Conservation (phyloP, 2,113 vertebrate genomes). For the Petroica traversi region DNA sequence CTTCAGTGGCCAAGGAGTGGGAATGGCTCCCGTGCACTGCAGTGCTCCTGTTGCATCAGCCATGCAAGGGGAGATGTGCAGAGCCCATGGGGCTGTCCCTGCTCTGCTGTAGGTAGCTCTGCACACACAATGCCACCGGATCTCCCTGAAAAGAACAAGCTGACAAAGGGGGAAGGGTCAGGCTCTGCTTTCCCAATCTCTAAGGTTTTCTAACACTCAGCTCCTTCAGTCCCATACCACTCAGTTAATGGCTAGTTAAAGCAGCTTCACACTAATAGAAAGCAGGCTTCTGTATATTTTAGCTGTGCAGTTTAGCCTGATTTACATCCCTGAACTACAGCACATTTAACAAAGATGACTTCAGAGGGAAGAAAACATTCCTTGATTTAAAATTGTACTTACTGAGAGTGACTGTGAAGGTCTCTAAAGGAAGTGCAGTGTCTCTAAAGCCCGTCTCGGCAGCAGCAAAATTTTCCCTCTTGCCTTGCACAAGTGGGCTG, state of each 20-base stretch:
- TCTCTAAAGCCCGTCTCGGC: not conserved
- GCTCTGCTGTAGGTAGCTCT: constrained; percentile 9
- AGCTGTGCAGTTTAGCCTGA: not conserved
- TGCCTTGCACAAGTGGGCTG: not conserved
- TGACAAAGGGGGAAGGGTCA: not conserved
- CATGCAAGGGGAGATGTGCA: not conserved
- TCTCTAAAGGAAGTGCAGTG: not conserved
- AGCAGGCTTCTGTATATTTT: not conserved
- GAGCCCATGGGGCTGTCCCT: not conserved
- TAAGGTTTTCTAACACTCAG: not conserved
- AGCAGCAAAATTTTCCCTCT: not conserved
- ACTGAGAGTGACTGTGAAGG: not conserved
- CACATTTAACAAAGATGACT: not conserved
- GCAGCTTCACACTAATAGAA: not conserved
- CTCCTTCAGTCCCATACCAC: not conserved
- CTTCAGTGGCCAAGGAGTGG: not conserved
- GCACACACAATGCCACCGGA: not conserved
- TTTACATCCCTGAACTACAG: not conserved
- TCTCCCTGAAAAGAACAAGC: not conserved
- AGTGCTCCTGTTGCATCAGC: constrained; percentile 4
- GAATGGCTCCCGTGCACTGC: not conserved
- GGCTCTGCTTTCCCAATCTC: not conserved
- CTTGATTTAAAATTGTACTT: constrained; percentile 8
- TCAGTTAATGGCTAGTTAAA: not conserved
- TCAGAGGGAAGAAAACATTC: not conserved